Percentiles rank a stretch among this genome's conserved stretches.
Conservation (phyloP, 2,113 vertebrate genomes). For the Myanophis thanlyinensis region DNA sequence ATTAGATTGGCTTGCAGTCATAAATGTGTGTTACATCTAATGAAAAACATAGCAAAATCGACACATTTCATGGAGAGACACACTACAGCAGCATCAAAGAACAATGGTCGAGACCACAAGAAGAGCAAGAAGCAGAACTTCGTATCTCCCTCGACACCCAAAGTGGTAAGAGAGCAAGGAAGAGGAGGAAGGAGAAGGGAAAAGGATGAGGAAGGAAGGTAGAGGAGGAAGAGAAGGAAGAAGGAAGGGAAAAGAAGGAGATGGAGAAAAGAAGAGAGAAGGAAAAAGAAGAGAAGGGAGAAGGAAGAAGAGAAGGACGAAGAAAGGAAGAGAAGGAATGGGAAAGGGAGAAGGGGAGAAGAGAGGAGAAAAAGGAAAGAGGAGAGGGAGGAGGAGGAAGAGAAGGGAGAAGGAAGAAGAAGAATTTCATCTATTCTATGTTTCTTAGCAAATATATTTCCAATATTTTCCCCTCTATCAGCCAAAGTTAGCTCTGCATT, state of each 20-base stretch:
- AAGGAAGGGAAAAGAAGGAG: too few species aligned
- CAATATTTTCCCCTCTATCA: not conserved
- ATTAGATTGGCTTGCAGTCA: not conserved
- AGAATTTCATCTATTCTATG: not conserved
- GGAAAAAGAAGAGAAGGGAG: too few species aligned
- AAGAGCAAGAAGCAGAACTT: not conserved
- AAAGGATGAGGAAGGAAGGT: too few species aligned
- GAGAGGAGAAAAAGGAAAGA: too few species aligned
- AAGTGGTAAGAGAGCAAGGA: not conserved
- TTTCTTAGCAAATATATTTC: not conserved
- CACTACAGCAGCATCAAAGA: not conserved
- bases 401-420: too few species aligned
- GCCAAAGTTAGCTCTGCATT: not conserved
- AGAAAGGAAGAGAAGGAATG: too few species aligned
- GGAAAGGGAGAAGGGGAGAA: too few species aligned
- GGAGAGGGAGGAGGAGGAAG: too few species aligned
- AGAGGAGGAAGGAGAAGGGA: too few species aligned
- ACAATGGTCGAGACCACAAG: not conserved
- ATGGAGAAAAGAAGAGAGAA: too few species aligned
- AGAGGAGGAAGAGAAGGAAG: too few species aligned
- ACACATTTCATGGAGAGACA: not conserved
- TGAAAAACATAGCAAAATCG: not conserved
- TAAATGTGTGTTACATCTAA: not conserved
- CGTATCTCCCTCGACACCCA: not conserved
- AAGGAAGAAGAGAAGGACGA: too few species aligned